Evolutionary conservation across 2,113 vertebrate species (phyloP).

Genomic region (Phocoena phocoena): DNA sequence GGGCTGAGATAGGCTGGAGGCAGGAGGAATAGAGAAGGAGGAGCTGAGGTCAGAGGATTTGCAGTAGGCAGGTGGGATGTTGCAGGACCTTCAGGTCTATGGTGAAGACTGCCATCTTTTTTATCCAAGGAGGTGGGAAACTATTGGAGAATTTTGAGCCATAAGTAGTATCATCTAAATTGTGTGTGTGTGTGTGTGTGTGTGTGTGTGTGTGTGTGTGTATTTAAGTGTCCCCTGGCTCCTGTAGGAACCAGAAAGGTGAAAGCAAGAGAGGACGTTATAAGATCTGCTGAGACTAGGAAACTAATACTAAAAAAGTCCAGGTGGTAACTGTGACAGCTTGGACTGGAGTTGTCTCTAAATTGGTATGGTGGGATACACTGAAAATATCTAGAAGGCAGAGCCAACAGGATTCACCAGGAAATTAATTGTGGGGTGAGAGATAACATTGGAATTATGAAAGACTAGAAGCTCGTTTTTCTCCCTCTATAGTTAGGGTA

Average conservation of each 20-base stretch:
- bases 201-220: too few species aligned
- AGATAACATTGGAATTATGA: neutral
- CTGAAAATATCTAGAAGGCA: neutral
- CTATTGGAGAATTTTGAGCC: too few species aligned
- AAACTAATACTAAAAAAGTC: neutral
- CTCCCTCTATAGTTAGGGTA: neutral
- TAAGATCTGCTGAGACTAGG: neutral
- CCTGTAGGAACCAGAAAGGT: neutral
- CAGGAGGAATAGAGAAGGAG: too few species aligned
- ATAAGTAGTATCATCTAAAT: neutral
- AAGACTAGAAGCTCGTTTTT: neutral
- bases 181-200: too few species aligned
- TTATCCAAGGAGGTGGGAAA: neutral
- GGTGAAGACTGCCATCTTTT: neutral
- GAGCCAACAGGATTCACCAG: neutral
- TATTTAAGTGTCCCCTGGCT: neutral
- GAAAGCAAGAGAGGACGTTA: neutral
- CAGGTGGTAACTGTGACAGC: neutral
- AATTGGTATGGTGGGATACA: neutral
- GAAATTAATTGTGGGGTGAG: neutral
- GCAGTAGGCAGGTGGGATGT: accelerated
- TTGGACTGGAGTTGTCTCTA: neutral
- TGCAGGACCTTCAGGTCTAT: accelerated
- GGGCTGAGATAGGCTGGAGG: accelerated
- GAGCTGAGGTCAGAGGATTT: neutral